Conservation (phyloP, 2,113 vertebrate genomes). For the Macaca nemestrina region DNA sequence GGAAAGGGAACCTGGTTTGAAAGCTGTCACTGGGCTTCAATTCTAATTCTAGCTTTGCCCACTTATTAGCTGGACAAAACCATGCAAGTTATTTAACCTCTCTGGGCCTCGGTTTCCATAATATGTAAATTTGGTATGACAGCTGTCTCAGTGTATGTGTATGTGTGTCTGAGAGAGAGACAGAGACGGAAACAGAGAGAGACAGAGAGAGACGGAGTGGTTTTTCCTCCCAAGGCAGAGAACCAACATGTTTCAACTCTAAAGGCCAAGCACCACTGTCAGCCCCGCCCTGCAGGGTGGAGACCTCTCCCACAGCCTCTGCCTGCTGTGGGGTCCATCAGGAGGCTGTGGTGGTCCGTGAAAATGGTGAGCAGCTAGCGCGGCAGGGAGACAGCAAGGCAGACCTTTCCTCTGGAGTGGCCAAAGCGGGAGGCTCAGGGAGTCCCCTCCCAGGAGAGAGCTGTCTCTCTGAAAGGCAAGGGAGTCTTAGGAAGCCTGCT, state of each 20-base stretch:
- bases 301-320: background rate
- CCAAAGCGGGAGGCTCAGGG: background rate
- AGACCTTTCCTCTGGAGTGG: background rate
- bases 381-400: background rate
- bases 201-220: fast-evolving
- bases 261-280: background rate
- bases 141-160: background rate
- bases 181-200: background rate
- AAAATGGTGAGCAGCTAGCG: background rate
- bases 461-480: conserved; percentile 71
- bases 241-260: background rate
- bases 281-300: background rate
- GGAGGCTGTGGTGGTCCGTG: fast-evolving
- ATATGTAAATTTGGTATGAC: background rate
- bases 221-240: background rate
- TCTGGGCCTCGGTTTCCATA: background rate
- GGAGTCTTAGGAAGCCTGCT: conserved; percentile 42
- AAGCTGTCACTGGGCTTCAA: background rate
- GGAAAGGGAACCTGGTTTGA: background rate
- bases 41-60: background rate
- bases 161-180: background rate
- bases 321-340: fast-evolving
- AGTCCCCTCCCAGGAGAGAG: conserved; percentile 70
- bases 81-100: background rate
- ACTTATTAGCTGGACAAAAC: background rate